These are phyloP conservation scores for Cydia strobilella DNA, from an alignment of 1,140 invertebrate species.

Conservation along the genomic window DNA sequence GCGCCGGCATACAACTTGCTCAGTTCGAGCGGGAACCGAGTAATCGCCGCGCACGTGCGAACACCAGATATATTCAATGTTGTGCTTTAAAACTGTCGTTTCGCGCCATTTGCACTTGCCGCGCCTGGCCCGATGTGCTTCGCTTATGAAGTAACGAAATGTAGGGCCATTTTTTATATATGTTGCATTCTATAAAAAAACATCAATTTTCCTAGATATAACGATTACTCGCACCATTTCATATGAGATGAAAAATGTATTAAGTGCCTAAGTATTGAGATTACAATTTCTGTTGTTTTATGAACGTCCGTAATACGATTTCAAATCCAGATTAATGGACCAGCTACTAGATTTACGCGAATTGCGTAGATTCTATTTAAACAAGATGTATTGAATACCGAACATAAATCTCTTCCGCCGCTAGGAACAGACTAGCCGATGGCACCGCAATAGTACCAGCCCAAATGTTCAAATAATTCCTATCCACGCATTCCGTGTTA, in stretches of 20 bases:
- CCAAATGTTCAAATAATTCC: slow-evolving; percentile 55
- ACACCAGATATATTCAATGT: slow-evolving; percentile 69
- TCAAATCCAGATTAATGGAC: slow-evolving; percentile 17
- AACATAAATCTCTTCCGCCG: slow-evolving; percentile 47
- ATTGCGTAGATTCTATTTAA: slow-evolving; percentile 36
- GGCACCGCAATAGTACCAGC: slow-evolving; percentile 43
- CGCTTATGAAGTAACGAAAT: slow-evolving; percentile 73
- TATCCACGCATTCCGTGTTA: slow-evolving; percentile 44
- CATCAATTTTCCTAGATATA: slow-evolving; percentile 44
- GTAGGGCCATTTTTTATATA: slow-evolving; percentile 54
- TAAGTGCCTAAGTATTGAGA: not conserved
- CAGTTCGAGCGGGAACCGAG: slow-evolving; percentile 56
- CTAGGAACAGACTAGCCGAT: slow-evolving; percentile 41
- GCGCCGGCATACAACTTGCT: slow-evolving; percentile 66
- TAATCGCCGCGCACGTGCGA: slow-evolving; percentile 71
- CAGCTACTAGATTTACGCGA: slow-evolving; percentile 27
- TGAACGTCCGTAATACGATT: not conserved
- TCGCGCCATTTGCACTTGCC: slow-evolving; percentile 71
- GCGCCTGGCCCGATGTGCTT: slow-evolving; percentile 58
- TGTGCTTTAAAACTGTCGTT: slow-evolving; percentile 76
- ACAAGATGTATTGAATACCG: slow-evolving; percentile 51
- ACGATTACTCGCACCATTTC: slow-evolving; percentile 31
- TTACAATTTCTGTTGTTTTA: not conserved
- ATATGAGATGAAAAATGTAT: slow-evolving; percentile 3
- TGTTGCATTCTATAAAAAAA: slow-evolving; percentile 47